A percentile compares a stretch with the other conserved stretches of the same genome.
Conservation (phyloP, 2,113 vertebrate genomes). For the Talpa occidentalis region DNA sequence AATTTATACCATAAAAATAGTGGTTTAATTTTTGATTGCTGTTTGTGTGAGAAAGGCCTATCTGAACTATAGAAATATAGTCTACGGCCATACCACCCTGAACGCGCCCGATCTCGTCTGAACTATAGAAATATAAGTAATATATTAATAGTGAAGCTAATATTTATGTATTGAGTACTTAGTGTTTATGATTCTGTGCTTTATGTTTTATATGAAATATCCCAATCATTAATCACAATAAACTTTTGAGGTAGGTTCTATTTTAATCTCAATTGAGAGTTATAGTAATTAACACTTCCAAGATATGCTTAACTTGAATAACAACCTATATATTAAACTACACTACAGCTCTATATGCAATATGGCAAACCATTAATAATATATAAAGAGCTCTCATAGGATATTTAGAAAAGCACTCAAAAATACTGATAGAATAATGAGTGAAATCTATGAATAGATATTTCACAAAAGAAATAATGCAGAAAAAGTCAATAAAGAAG, state of each 20-base stretch:
- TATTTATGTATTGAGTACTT: not conserved
- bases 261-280: conserved; percentile 43
- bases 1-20: not conserved
- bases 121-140: not conserved
- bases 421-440: not conserved
- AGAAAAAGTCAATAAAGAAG: not conserved
- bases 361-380: not conserved
- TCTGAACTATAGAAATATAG: not conserved
- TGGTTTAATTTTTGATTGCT: not conserved
- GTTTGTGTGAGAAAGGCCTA: not conserved
- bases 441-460: not conserved
- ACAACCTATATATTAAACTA: not conserved
- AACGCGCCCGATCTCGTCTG: no score
- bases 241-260: not conserved
- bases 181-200: not conserved
- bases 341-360: not conserved
- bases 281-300: not conserved
- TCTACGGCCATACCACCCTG: no score
- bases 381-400: not conserved
- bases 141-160: not conserved
- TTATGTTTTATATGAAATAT: conserved; percentile 38
- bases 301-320: not conserved
- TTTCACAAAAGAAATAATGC: not conserved
- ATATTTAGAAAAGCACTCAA: not conserved
- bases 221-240: not conserved